Conservation (phyloP, 2,797 vertebrate species). For the Sparus aurata region DNA sequence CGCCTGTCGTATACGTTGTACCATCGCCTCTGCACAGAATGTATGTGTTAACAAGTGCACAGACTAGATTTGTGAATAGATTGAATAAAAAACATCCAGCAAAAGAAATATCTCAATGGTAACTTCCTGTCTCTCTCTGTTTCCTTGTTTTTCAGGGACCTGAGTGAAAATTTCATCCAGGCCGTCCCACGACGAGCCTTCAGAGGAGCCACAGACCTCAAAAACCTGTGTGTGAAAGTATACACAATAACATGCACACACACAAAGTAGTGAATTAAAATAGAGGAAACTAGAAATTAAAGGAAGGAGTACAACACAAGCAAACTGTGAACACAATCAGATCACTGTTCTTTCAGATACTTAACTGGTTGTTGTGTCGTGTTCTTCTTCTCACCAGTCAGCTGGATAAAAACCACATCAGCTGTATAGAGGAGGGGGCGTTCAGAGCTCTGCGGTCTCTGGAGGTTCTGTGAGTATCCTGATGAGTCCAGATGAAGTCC, state of each 20-base stretch:
- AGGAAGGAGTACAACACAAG: neutral
- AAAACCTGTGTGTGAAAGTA: conserved; percentile 90
- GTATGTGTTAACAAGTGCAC: too few species aligned
- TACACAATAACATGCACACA: conserved; percentile 12
- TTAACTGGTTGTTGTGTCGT: neutral
- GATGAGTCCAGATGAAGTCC: neutral
- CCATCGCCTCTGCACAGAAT: too few species aligned
- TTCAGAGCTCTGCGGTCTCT: conserved; percentile 94
- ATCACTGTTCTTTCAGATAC: neutral
- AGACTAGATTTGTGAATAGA: too few species aligned
- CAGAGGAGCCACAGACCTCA: conserved; percentile 95
- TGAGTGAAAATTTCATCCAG: conserved; percentile 96
- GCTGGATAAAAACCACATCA: conserved; percentile 97
- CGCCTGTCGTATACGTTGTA: too few species aligned
- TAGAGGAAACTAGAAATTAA: neutral
- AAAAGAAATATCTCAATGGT: neutral
- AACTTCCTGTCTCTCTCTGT: neutral
- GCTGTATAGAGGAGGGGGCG: conserved; percentile 96
- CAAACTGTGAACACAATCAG: neutral
- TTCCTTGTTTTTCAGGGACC: conserved; percentile 85
- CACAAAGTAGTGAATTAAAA: neutral
- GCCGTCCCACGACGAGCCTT: conserved; percentile 96
- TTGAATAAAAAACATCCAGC: too few species aligned
- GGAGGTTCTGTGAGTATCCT: conserved; percentile 95
- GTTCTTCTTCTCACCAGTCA: conserved; percentile 83